Evolutionary conservation across 2,113 vertebrate genomes (phyloP), one percentile per base, ranked within the genome.

Genomic region (Rana temporaria): DNA sequence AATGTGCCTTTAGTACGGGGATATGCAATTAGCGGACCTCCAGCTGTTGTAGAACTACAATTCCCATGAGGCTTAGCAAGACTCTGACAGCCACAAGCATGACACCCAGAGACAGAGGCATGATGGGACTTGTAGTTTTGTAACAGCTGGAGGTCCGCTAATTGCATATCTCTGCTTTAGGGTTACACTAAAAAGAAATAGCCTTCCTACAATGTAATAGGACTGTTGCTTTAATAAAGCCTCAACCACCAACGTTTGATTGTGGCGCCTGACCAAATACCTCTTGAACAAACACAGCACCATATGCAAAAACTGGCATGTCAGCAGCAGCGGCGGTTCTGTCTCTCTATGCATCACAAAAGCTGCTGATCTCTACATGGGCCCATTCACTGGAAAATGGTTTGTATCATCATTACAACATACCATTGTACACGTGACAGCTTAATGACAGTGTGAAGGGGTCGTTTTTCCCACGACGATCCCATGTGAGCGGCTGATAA

Each of bases 321-420:
- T 75, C 72, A 75, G 72, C 72, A 75, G 56, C 26, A 60, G 72
- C 32, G 72, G 72, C 32, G 72, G 72, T 75, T 75, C 72, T 60
- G 59, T 57, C 56, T 75, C 72, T 22, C 26, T 56, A 18, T 8
- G 30, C 32, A 56, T 30, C 24, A 42, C 72, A 19, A 56, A 62
- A 22, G 19, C 7, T 22, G 56, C 42, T 48, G 72, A 75, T 42
- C 53, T 57, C 32, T 20, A 75, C 32, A 75, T 62, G 72, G n/a
- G 72, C 34, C 5, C 56, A 75, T 60, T 15, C 32, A 75, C 30
- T 59, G 72, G 56, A 75, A 75, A 75, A 75, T 17, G 32, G 72
- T n/a, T 62, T 59, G 9, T 75, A 42, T 38, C n/a, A 59, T 62
- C 72, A 75, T 75, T 62, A 42, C 20, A 75, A 15, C 14, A 59